Evolutionary conservation across 2,797 vertebrate genomes (phyloP).

Genomic region (Knipowitschia caucasica): DNA sequence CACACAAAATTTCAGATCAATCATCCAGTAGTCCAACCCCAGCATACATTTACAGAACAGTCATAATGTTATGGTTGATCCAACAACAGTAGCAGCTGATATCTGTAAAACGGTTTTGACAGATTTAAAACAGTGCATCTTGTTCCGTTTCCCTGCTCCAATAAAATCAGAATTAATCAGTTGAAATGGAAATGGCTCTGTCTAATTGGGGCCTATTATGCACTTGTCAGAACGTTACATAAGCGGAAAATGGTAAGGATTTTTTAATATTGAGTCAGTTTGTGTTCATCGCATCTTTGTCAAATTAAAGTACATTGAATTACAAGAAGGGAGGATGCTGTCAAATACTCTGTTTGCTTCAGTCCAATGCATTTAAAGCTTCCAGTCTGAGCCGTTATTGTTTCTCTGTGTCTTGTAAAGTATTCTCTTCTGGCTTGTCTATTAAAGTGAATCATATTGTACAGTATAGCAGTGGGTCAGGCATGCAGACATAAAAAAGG

Average conservation of each 20-base stretch:
- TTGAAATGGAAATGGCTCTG: not conserved
- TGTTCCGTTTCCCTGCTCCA: conserved; percentile 22
- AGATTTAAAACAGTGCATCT: conserved; percentile 13
- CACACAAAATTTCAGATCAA: too few species aligned
- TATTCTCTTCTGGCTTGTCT: conserved; percentile 6
- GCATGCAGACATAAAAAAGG: not conserved
- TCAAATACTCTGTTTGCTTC: not conserved
- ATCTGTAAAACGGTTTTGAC: conserved; percentile 6
- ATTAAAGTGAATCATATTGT: conserved; percentile 5
- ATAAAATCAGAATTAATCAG: conserved; percentile 27
- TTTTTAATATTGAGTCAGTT: conserved; percentile 6
- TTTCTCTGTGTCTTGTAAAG: conserved; percentile 4
- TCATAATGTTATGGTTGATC: not conserved
- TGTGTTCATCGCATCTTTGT: not conserved
- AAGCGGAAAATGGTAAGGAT: conserved; percentile 22
- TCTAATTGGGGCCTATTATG: conserved; percentile 18
- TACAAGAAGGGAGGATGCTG: not conserved
- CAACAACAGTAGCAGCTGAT: not conserved
- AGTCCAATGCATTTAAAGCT: not conserved
- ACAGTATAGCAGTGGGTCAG: not conserved
- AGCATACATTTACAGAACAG: not conserved
- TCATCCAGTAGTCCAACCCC: too few species aligned
- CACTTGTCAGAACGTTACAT: conserved; percentile 22
- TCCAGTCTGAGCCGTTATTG: not conserved
- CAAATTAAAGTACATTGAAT: not conserved